Evolutionary conservation across 2,113 vertebrate species (phyloP), one percentile per base, ranked within the genome.

Genomic region (Anoplopoma fimbria): DNA sequence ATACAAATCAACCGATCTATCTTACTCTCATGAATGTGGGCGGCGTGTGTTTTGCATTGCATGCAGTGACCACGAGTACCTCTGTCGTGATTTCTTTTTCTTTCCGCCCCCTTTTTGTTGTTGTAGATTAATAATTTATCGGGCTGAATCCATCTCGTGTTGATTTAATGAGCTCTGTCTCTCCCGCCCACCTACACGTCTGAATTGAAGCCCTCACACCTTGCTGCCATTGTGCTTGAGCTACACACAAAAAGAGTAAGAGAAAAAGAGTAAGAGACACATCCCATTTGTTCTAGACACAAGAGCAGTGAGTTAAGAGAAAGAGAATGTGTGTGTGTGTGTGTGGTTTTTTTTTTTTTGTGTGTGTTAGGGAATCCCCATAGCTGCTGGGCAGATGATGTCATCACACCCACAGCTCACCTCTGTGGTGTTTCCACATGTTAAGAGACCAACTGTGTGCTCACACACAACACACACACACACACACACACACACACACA

Each of bases 281-380:
- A 83, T 15, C 87, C 83, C 14, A 23, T 82, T 15, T 70, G 73
- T 73, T 76, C 77, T 74, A 87, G 82, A 74, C 75, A 71, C 57
- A 82, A 31, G 74, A 21, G 27, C 76, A 81, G 60, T 79, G 69
- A 62, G 81, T 69, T 61, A 51, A 82, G 82, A 86, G 62, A 64
- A 53, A 21, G 64, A 89, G 79, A 84, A 80, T 77, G 87, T 88
- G 81, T n/a, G n/a, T n/a, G n/a, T n/a, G n/a, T n/a, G n/a, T n/a
- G n/a, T n/a, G n/a, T n/a, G n/a, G n/a, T n/a, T n/a, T n/a, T n/a
- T n/a, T 86, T 87, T 78, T 86, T 47, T 87, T 88, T 83, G 86
- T 87, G 82, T 84, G 42, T 89, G 78, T 93, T 82, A 89, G 90
- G 94, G 94, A 93, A 94, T 94, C 92, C 92, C 92, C 93, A 81